These are phyloP conservation scores for Neodiprion pinetum DNA, from an alignment of 1,140 invertebrate species.

Conservation along the genomic window DNA sequence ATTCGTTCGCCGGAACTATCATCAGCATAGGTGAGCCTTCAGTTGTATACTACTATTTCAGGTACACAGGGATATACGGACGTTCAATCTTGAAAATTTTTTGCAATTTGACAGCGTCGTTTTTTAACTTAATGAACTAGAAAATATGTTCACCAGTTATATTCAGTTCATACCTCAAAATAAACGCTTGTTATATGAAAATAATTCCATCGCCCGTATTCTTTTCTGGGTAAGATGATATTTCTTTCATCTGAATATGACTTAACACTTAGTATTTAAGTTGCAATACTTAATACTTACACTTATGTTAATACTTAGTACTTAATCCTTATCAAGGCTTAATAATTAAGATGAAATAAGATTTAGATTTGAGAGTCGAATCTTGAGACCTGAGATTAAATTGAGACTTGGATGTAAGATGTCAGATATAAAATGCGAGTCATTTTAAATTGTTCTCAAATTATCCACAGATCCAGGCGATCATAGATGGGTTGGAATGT, in stretches of 20 bases:
- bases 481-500: conserved; percentile 90
- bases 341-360: conserved; percentile 9
- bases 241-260: no score
- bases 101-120: not conserved
- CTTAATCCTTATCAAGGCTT: conserved; percentile 4
- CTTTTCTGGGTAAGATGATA: no score
- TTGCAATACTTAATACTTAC: conserved; percentile 1
- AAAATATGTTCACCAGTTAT: not conserved
- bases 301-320: conserved; percentile 1
- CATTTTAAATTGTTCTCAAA: conserved; percentile 8
- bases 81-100: not conserved
- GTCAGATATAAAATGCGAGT: no score
- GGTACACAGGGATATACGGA: not conserved
- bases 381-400: not conserved
- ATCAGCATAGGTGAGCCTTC: conserved; percentile 73
- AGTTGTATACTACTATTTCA: not conserved
- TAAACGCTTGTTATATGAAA: no score
- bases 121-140: not conserved
- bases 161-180: no score
- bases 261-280: no score
- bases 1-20: conserved; percentile 74
- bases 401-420: no score
- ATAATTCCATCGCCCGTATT: no score
- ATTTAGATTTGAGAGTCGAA: not conserved
- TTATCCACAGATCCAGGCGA: conserved; percentile 73